Evolutionary conservation across 2,888 invertebrate genomes (phyloP).

Genomic region (Craniophora ligustri): DNA sequence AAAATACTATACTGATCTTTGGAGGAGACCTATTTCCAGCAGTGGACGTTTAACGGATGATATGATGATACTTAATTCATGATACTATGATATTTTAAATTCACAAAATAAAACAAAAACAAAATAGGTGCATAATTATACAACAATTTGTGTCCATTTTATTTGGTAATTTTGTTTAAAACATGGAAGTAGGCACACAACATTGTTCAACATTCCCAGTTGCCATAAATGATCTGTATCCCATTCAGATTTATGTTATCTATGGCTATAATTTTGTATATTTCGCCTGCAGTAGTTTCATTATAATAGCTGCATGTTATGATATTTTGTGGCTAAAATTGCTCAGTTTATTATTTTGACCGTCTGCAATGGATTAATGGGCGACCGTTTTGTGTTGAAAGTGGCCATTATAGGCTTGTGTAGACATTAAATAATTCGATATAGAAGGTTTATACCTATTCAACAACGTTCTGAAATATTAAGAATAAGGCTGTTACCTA

Average conservation of each 20-base stretch:
- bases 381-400: constrained; percentile 12
- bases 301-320: constrained; percentile 30
- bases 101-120: too few species aligned
- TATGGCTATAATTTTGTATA: constrained; percentile 29
- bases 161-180: too few species aligned
- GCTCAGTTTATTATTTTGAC: constrained; percentile 38
- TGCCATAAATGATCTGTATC: constrained; percentile 7
- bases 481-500: too few species aligned
- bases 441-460: not conserved
- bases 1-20: too few species aligned
- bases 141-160: too few species aligned
- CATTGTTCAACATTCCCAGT: not conserved
- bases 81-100: too few species aligned
- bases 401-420: not conserved
- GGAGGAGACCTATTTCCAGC: too few species aligned
- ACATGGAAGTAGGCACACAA: not conserved
- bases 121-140: too few species aligned
- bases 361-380: constrained; percentile 20
- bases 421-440: not conserved
- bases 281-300: constrained; percentile 15
- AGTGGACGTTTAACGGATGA: too few species aligned
- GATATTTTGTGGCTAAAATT: constrained; percentile 33
- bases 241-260: constrained; percentile 24
- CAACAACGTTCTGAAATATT: not conserved
- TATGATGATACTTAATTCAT: too few species aligned